A percentile compares a stretch with the other conserved stretches of the same genome.
Conservation (phyloP, 35 echinoderm and acorn worm genomes). For the Acanthaster planci region DNA sequence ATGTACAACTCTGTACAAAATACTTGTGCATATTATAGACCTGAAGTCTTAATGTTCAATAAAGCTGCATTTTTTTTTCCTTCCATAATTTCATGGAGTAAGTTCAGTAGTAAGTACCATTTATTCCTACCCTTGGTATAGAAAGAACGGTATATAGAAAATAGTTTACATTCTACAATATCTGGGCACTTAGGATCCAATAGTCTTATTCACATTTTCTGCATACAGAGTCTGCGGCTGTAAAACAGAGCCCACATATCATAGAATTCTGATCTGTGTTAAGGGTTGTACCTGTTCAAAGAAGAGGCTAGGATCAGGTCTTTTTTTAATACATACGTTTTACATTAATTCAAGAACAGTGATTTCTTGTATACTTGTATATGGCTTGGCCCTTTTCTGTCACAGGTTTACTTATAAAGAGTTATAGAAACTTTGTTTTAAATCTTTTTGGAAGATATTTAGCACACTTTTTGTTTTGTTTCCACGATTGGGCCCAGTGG, state of each 20-base stretch:
- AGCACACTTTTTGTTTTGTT: conserved; percentile 6
- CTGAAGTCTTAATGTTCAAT: conserved; percentile 24
- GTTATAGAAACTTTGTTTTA: conserved; percentile 32
- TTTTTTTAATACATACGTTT: conserved; percentile 9
- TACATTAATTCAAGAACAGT: conserved; percentile 22
- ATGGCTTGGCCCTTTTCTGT: conserved; percentile 22
- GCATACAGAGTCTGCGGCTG: background rate
- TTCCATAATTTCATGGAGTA: conserved; percentile 9
- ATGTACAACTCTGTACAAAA: conserved; percentile 43
- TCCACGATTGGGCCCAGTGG: conserved; percentile 3
- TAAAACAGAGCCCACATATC: conserved; percentile 27
- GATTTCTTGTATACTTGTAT: conserved; percentile 30
- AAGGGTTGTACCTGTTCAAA: background rate
- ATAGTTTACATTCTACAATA: conserved; percentile 16
- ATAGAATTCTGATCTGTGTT: background rate
- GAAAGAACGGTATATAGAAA: conserved; percentile 10
- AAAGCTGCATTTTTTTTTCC: conserved; percentile 35
- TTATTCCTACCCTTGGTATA: conserved; percentile 16
- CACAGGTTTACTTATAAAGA: conserved; percentile 25
- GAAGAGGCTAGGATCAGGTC: background rate
- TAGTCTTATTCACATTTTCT: conserved; percentile 21
- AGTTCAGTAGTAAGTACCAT: conserved; percentile 2
- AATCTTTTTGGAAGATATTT: conserved; percentile 33
- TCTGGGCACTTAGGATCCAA: background rate
- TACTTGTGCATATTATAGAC: conserved; percentile 51